phyloP scores from a whole-genome alignment of 2,113 vertebrate species.

The Choloepus hoffmanni region DNA sequence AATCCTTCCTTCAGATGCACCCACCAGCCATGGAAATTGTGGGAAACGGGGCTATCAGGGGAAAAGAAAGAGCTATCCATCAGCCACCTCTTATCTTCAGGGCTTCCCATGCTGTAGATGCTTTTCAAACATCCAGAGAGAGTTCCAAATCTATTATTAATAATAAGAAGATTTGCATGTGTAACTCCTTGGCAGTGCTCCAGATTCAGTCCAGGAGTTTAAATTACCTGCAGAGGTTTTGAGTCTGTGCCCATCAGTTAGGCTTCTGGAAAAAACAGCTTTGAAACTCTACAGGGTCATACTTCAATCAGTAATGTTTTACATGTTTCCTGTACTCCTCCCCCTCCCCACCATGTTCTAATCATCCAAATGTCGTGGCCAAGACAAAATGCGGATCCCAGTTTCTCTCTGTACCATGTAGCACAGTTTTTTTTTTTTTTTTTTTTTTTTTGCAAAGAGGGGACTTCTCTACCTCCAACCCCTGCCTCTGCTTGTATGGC shows the following conservation, averaged over 20 bases:
- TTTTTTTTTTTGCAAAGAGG: not conserved
- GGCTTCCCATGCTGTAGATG: rapidly evolving
- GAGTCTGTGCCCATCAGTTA: constrained; percentile 72
- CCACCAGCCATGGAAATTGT: rapidly evolving
- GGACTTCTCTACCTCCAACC: not conserved
- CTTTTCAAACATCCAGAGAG: not conserved
- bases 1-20: not conserved
- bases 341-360: not conserved
- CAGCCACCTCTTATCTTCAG: not conserved
- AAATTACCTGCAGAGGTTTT: constrained; percentile 67
- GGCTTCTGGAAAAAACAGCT: constrained; percentile 69
- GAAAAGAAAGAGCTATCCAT: rapidly evolving
- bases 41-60: not conserved
- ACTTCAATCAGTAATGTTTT: constrained; percentile 58
- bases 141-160: not conserved
- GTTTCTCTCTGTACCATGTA: not conserved
- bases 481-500: not conserved
- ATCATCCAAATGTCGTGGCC: not conserved
- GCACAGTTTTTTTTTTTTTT: not conserved
- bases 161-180: not conserved
- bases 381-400: not conserved
- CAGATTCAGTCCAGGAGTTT: not conserved
- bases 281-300: constrained; percentile 57
- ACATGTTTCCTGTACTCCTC: not conserved
- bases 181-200: constrained; percentile 17